phyloP scores from a whole-genome alignment of 2,888 invertebrate genomes.

The Xylota segnis region DNA sequence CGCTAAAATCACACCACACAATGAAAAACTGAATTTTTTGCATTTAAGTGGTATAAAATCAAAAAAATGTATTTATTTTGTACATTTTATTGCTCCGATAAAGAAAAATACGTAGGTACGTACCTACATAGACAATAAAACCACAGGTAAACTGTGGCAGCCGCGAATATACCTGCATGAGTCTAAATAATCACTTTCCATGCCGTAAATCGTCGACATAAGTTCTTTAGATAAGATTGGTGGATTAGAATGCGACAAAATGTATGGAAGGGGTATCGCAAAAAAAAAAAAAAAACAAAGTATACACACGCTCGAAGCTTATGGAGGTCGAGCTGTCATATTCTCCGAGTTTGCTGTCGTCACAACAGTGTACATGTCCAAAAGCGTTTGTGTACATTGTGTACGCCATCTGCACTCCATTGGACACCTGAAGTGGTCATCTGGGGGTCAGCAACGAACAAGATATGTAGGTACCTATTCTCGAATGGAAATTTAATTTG shows the following conservation, averaged over 20 bases:
- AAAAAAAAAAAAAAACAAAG: constrained; percentile 8
- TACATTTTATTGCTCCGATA: constrained; percentile 17
- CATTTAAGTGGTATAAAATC: constrained; percentile 46
- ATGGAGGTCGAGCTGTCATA: constrained; percentile 25
- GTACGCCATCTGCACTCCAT: neutral
- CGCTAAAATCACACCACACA: constrained; percentile 20
- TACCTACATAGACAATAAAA: constrained; percentile 19
- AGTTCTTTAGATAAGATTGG: constrained; percentile 57
- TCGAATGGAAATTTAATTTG: constrained; percentile 3
- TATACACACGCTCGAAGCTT: constrained; percentile 45
- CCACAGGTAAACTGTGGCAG: constrained; percentile 46
- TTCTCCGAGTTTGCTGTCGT: constrained; percentile 11
- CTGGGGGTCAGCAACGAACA: neutral
- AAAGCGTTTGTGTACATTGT: neutral
- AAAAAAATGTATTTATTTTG: constrained; percentile 15
- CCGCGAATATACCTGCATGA: constrained; percentile 53
- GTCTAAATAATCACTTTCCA: constrained; percentile 15
- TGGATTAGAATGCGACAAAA: constrained; percentile 59
- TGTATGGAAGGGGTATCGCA: constrained; percentile 6
- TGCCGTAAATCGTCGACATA: constrained; percentile 44
- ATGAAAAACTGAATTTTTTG: neutral
- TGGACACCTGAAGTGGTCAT: constrained; percentile 15
- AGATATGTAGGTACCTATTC: neutral
- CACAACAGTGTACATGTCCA: neutral
- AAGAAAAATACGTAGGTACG: constrained; percentile 19